These are phyloP conservation scores for Tokudaia tokunoshimensis DNA, from an alignment of 2,797 vertebrate genomes.

Conservation along the genomic window DNA sequence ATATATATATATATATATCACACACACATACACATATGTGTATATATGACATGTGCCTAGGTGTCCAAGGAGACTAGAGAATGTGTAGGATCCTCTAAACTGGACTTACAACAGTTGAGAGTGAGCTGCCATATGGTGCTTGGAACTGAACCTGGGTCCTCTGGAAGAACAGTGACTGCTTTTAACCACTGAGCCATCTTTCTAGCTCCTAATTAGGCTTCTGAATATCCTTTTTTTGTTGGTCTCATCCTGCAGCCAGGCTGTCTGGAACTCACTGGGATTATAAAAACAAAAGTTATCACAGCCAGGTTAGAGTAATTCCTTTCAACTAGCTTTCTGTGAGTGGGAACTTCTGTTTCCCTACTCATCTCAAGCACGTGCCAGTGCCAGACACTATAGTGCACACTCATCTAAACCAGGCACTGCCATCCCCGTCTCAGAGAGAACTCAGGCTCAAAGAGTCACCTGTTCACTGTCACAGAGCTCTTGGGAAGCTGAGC, in stretches of 20 bases:
- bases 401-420: background rate
- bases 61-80: background rate
- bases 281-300: background rate
- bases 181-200: background rate
- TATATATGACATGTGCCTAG: background rate
- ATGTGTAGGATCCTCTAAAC: background rate
- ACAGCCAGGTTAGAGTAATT: background rate
- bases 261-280: background rate
- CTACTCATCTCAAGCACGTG: background rate
- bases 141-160: background rate
- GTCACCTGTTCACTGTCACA: background rate
- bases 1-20: too few relatives aligned
- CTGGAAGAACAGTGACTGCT: background rate
- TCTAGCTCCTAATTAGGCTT: background rate
- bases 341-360: background rate
- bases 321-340: background rate
- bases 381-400: background rate
- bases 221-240: background rate
- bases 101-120: background rate
- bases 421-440: background rate
- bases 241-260: background rate
- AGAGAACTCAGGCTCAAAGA: slow-evolving; percentile 18
- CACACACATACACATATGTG: too few relatives aligned
- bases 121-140: background rate
- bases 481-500: background rate